These are phyloP conservation scores for Drosophila silvestris DNA, from an alignment of 2,888 invertebrate genomes.

Conservation along the genomic window DNA sequence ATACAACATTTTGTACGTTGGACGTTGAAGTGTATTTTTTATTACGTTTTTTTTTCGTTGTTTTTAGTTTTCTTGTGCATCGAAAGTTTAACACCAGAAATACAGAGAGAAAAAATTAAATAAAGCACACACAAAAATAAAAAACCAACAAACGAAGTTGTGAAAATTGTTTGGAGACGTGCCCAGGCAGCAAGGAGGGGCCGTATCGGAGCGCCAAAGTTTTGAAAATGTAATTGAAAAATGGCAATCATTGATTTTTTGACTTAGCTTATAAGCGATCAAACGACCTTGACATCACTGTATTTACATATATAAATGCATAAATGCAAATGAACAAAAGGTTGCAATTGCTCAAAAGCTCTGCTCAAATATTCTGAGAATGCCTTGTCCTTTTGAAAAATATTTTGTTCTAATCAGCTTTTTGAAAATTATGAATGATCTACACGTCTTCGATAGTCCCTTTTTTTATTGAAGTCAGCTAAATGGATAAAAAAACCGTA, in stretches of 20 bases:
- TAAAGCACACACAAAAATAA: constrained; percentile 5
- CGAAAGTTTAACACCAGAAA: constrained; percentile 43
- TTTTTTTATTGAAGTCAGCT: neutral
- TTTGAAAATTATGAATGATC: neutral
- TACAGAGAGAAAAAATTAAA: neutral
- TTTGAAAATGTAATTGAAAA: constrained; percentile 69
- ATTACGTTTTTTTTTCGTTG: constrained; percentile 26
- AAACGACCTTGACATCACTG: constrained; percentile 46
- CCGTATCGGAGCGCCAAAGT: constrained; percentile 28
- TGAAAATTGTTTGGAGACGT: constrained; percentile 43
- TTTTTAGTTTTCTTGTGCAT: constrained; percentile 44
- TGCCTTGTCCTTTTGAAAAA: neutral
- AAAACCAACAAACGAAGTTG: constrained; percentile 33
- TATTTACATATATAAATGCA: too few species aligned
- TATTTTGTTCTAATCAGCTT: neutral
- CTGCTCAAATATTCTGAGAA: neutral
- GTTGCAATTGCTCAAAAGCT: neutral
- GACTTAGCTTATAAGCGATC: neutral
- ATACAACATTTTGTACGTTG: constrained; percentile 24
- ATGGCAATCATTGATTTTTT: neutral
- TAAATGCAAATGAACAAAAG: constrained; percentile 4
- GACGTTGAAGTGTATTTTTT: constrained; percentile 22
- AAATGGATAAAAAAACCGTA: neutral
- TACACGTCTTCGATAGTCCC: neutral
- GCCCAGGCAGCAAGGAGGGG: constrained; percentile 28